These are phyloP conservation scores for Agrypnus murinus DNA, from an alignment of 2,888 invertebrate genomes.

Conservation along the genomic window DNA sequence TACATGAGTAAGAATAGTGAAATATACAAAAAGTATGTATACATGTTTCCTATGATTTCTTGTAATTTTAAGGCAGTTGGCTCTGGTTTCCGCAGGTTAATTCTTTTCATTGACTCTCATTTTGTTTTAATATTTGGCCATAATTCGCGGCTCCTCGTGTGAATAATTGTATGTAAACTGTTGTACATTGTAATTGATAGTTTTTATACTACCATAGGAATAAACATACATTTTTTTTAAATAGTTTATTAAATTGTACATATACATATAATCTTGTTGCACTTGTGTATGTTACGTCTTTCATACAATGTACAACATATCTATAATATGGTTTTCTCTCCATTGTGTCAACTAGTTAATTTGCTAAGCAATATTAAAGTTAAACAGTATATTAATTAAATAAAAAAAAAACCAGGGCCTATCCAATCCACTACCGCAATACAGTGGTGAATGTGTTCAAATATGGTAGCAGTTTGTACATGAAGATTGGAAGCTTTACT, in stretches of 20 bases:
- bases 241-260: conserved; percentile 42
- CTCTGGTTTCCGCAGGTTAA: conserved; percentile 59
- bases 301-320: conserved; percentile 46
- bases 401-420: conserved; percentile 58
- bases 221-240: conserved; percentile 40
- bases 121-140: conserved; percentile 35
- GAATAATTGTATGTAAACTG: conserved; percentile 20
- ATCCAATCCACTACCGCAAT: conserved; percentile 63
- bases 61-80: conserved; percentile 64
- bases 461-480: conserved; percentile 61
- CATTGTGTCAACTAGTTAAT: conserved; percentile 34
- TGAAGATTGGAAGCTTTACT: conserved; percentile 49
- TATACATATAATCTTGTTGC: conserved; percentile 38
- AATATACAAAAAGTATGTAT: conserved; percentile 67
- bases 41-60: conserved; percentile 69
- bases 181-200: conserved; percentile 45
- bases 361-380: conserved; percentile 45
- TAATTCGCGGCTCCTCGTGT: conserved; percentile 5
- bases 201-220: conserved; percentile 46
- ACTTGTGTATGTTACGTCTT: conserved; percentile 46
- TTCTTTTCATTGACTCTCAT: conserved; percentile 48
- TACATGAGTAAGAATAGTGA: conserved; percentile 67
- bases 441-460: conserved; percentile 65
- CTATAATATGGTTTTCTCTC: conserved; percentile 20
- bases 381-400: conserved; percentile 42